Conservation (phyloP, 2,113 vertebrate species). For the Podarcis muralis region DNA sequence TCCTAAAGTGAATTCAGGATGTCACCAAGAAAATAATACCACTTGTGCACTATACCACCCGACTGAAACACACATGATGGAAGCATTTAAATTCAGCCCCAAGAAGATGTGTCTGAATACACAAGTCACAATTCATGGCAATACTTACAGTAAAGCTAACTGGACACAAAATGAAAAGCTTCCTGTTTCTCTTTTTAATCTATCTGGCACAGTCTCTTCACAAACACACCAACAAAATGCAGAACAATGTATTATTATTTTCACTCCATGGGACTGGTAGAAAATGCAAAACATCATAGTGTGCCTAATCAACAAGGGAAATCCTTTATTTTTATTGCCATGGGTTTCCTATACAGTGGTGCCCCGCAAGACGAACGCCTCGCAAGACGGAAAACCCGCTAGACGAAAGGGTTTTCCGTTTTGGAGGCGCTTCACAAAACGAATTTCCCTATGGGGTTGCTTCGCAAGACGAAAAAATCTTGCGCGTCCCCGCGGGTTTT, state of each 20-base stretch:
- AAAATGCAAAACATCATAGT: background rate
- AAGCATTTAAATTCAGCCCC: background rate
- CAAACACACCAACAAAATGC: constrained; percentile 26
- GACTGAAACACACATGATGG: background rate
- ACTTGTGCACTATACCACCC: no score
- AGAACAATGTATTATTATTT: background rate
- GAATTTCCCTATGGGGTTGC: no score
- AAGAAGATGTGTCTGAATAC: background rate
- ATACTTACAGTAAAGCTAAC: background rate
- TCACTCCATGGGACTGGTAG: background rate
- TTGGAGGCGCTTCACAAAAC: no score
- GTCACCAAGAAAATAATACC: background rate
- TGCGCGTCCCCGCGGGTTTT: no score
- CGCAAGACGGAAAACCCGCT: no score
- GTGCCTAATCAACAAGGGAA: background rate
- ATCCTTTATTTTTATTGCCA: background rate
- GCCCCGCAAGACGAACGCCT: no score
- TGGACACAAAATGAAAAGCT: background rate
- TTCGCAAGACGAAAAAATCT: no score
- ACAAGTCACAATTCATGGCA: background rate
- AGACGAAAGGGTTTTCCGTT: no score
- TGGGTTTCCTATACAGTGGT: background rate
- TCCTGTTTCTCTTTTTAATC: background rate
- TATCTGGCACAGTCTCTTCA: background rate
- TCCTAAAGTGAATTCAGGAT: background rate